These are phyloP conservation scores for Heliconius ismenius DNA, from an alignment of 2,888 invertebrate genomes.

Conservation along the genomic window DNA sequence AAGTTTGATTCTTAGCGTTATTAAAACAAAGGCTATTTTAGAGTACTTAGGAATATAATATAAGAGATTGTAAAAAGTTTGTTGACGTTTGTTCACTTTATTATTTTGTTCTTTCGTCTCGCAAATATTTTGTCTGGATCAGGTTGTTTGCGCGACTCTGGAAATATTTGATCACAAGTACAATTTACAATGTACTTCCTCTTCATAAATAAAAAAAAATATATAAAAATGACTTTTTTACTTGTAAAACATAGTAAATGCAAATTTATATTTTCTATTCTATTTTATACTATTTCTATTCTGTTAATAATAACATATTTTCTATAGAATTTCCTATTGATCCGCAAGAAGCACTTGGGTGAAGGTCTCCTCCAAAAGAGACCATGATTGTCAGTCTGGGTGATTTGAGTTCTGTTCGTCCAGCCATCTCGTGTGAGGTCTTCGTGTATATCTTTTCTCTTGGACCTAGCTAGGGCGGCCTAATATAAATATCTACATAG, in stretches of 20 bases:
- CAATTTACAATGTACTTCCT: background rate
- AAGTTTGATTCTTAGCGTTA: background rate
- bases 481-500: no score
- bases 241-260: background rate
- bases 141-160: conserved; percentile 9
- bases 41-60: background rate
- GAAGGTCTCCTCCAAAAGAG: no score
- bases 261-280: no score
- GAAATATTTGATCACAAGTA: conserved; percentile 15
- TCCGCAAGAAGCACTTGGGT: no score
- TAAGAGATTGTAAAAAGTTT: conserved; percentile 4
- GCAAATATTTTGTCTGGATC: conserved; percentile 24
- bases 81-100: conserved; percentile 27
- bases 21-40: background rate
- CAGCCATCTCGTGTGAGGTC: no score
- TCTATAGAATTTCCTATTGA: no score
- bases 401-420: no score
- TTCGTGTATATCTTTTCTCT: no score
- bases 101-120: conserved; percentile 28
- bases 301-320: no score
- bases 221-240: background rate
- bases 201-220: background rate
- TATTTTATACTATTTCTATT: no score
- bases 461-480: no score
- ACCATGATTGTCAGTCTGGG: no score